Conservation (phyloP, 2,797 vertebrate genomes). For the Neopelma chrysocephalum region DNA sequence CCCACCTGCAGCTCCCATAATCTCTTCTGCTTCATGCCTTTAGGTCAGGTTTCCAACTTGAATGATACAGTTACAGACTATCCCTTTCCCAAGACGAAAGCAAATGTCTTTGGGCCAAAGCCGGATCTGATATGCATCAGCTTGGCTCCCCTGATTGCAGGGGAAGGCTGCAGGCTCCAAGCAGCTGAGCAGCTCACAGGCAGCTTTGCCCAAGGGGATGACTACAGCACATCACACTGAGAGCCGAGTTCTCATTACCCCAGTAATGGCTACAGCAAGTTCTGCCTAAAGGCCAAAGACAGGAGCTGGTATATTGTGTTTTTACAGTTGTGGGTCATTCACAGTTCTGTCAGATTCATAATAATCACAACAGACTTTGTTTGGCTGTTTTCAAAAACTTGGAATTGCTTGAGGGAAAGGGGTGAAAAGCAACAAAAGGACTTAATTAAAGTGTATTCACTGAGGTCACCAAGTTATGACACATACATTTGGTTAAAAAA, state of each 20-base stretch:
- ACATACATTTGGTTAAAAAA: constrained; percentile 54
- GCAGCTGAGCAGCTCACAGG: not conserved
- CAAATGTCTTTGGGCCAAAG: constrained; percentile 18
- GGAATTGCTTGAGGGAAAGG: constrained; percentile 24
- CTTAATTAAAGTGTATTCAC: constrained; percentile 42
- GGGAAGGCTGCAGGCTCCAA: not conserved
- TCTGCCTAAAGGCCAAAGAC: constrained; percentile 24
- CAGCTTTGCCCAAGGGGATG: not conserved
- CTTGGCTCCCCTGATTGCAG: not conserved
- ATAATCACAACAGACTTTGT: constrained; percentile 34
- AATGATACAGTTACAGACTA: not conserved
- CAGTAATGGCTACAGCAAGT: not conserved
- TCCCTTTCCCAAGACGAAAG: constrained; percentile 23
- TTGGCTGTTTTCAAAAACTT: constrained; percentile 47
- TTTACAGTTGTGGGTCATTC: constrained; percentile 48
- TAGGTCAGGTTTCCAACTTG: not conserved
- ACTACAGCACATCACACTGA: not conserved
- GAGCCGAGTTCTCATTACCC: not conserved
- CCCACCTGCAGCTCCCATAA: not conserved
- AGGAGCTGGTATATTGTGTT: constrained; percentile 25
- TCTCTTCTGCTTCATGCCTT: not conserved
- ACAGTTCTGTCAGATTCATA: constrained; percentile 39
- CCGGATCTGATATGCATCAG: not conserved
- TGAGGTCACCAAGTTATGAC: constrained; percentile 62
- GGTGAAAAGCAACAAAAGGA: constrained; percentile 61